These are phyloP conservation scores for Odontomachus brunneus DNA, from an alignment of 1,140 invertebrate genomes.

Conservation along the genomic window DNA sequence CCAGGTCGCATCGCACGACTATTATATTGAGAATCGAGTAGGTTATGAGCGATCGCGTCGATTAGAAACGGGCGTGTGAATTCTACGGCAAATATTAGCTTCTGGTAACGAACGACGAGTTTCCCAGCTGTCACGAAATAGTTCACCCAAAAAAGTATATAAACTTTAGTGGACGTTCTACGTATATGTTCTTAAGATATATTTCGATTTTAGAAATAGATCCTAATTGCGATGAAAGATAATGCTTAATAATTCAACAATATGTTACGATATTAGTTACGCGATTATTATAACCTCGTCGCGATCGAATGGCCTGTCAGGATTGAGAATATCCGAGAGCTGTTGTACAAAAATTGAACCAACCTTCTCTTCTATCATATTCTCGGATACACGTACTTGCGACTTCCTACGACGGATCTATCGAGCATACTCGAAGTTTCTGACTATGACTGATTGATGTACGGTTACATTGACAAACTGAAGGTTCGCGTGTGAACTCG, in stretches of 20 bases:
- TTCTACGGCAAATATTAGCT: too few relatives aligned
- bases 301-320: background rate
- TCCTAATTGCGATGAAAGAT: too few relatives aligned
- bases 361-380: conserved; percentile 44
- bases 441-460: conserved; percentile 49
- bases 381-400: conserved; percentile 27
- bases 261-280: background rate
- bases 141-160: too few relatives aligned
- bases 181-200: too few relatives aligned
- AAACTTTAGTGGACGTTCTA: too few relatives aligned
- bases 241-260: background rate
- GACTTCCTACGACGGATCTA: conserved; percentile 14
- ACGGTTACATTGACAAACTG: conserved; percentile 52
- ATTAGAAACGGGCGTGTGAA: too few relatives aligned
- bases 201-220: too few relatives aligned
- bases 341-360: conserved; percentile 14
- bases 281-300: conserved; percentile 23
- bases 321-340: background rate
- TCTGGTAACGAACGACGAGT: too few relatives aligned
- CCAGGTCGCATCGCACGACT: conserved; percentile 63
- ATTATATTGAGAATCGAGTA: background rate
- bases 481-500: conserved; percentile 34
- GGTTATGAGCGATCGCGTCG: too few relatives aligned
- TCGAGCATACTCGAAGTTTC: conserved; percentile 46
- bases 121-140: too few relatives aligned